Conservation (phyloP, 2,113 vertebrate species). For the Neodontobutis hainanensis region DNA sequence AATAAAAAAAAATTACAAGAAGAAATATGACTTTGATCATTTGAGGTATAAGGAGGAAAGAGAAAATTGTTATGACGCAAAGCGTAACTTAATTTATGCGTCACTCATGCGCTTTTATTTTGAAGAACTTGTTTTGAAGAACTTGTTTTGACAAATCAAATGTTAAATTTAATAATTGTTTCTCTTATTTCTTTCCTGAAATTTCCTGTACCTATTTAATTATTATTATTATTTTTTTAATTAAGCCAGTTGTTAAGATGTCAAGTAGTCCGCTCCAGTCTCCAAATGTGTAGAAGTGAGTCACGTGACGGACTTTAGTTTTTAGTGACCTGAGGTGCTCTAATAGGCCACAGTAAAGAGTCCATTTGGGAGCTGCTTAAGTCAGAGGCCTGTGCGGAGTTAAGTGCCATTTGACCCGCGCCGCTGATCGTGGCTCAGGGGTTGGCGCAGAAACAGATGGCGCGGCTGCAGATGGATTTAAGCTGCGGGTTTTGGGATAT, state of each 20-base stretch:
- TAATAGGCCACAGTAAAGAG: conserved; percentile 9
- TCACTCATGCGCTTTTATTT: neutral
- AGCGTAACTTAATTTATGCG: neutral
- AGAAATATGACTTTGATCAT: too few species aligned
- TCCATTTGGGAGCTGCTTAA: conserved; percentile 8
- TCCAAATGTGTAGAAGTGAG: neutral
- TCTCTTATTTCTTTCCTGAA: too few species aligned
- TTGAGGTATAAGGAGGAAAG: too few species aligned
- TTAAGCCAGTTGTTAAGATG: too few species aligned
- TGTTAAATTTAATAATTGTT: too few species aligned
- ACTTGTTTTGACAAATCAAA: neutral
- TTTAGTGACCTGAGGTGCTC: neutral
- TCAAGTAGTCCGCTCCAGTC: too few species aligned
- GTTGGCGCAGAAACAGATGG: conserved; percentile 68
- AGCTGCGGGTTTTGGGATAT: conserved; percentile 69
- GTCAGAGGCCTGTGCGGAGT: conserved; percentile 9
- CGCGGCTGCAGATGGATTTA: conserved; percentile 62
- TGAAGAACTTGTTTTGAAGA: neutral
- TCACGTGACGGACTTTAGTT: conserved; percentile 2
- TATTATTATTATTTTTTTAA: too few species aligned
- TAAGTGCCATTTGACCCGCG: conserved; percentile 47
- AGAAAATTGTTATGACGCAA: neutral
- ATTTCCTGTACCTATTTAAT: too few species aligned
- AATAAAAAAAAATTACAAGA: too few species aligned
- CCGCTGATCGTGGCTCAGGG: conserved; percentile 50